Percentiles rank a stretch among this genome's conserved stretches.
Evolutionary conservation across 1,140 invertebrate species (phyloP).

Genomic region (Pogonomyrmex californicus): DNA sequence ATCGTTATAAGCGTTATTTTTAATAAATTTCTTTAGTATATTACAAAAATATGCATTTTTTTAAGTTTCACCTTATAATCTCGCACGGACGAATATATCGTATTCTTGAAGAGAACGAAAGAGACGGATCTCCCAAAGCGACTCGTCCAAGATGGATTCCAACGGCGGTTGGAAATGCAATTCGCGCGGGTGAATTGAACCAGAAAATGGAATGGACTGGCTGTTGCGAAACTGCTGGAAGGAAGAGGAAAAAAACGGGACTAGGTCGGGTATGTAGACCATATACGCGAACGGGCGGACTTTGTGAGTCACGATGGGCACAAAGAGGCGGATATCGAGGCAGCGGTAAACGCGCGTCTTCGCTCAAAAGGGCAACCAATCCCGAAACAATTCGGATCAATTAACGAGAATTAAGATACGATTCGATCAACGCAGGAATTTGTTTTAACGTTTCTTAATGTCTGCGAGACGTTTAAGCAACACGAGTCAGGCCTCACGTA

Average conservation of each 20-base stretch:
- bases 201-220: constrained; percentile 44
- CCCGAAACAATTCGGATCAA: constrained; percentile 9
- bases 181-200: constrained; percentile 36
- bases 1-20: not conserved
- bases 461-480: too few relatives aligned
- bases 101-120: not conserved
- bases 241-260: constrained; percentile 26
- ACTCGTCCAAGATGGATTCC: not conserved
- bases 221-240: constrained; percentile 31
- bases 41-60: not conserved
- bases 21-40: not conserved
- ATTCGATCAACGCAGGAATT: not conserved
- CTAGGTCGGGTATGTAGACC: constrained; percentile 51
- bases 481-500: too few relatives aligned
- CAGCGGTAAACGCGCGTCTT: not conserved
- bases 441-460: not conserved
- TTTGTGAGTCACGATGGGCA: constrained; percentile 32
- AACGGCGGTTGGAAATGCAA: constrained; percentile 17
- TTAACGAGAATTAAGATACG: not conserved
- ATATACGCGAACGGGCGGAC: constrained; percentile 36
- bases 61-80: not conserved
- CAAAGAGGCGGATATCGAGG: constrained; percentile 51
- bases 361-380: not conserved
- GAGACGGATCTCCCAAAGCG: not conserved
- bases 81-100: not conserved